Evolutionary conservation across 2,113 vertebrate species (phyloP), one percentile per base, ranked within the genome.

Genomic region (Aegotheles bennettii): DNA sequence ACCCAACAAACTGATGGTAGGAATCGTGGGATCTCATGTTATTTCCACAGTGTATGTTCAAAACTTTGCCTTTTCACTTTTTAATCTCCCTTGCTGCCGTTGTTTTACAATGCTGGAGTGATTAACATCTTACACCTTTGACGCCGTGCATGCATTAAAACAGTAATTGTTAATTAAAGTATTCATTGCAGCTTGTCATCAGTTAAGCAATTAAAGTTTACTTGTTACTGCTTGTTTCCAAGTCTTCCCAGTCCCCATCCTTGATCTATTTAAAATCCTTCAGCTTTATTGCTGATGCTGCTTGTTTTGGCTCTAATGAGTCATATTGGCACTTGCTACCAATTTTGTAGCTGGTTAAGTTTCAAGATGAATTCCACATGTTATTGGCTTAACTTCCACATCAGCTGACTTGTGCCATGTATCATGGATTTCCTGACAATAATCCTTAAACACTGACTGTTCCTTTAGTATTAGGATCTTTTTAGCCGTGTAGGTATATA

Each of bases 111-210:
- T 7, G 53, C 43, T 57, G 1, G 17, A 65, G 24, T 24, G 67
- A 64, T 92, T 83, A 76, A 59, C 38, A 51, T 67, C 69, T 75
- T 65, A n/a, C 3, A 77, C 82, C 57, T 78, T 87, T 90, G 71
- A 75, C 71, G n/a, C 24, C 48, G 18, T 83, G 68, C 40, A 13
- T 45, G 35, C 90, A n/a, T 85, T 84, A 64, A 71, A 70, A 71
- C 77, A 35, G 83, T 93, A 75, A 73, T 82, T 75, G 94, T 87
- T 90, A 89, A 95, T 78, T 83, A 77, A 94, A 68, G 61, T 65
- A 65, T 47, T 94, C 71, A 60, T 63, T 89, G 83, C 77, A 96
- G 80, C 93, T 95, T 92, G 89, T 90, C 93, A 78, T 95, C 82
- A 71, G 67, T 91, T 80, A 53, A 85, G 48, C 79, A 81, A 68